These are phyloP conservation scores for Lordiphosa mommai DNA, from an alignment of 1,140 invertebrate genomes.

Conservation along the genomic window DNA sequence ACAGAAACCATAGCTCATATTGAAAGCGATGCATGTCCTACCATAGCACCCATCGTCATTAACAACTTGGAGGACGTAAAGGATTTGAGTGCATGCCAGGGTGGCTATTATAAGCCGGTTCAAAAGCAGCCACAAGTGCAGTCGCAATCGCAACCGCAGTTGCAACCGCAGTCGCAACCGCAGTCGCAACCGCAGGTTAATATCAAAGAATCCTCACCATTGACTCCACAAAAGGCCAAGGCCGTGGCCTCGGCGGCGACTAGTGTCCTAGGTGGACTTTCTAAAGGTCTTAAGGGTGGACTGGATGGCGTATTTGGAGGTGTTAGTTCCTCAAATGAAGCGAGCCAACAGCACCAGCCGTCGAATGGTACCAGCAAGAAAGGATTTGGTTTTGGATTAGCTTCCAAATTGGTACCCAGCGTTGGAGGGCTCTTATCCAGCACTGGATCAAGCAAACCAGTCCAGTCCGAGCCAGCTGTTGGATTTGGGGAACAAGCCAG, in stretches of 20 bases:
- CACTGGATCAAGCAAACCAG: constrained; percentile 19
- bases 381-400: constrained; percentile 57
- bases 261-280: constrained; percentile 60
- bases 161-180: neutral
- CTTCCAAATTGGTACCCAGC: constrained; percentile 70
- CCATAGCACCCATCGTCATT: neutral
- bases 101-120: constrained; percentile 39
- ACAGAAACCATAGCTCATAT: constrained; percentile 38
- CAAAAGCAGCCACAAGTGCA: constrained; percentile 3
- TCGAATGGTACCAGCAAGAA: constrained; percentile 33
- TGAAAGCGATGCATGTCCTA: constrained; percentile 9
- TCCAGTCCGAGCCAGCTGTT: neutral
- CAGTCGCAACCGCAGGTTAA: neutral
- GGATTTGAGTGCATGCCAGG: neutral
- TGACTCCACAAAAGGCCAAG: constrained; percentile 21
- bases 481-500: neutral
- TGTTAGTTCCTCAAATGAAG: constrained; percentile 33
- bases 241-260: constrained; percentile 33
- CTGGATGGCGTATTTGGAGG: constrained; percentile 63
- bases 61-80: neutral
- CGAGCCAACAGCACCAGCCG: constrained; percentile 2
- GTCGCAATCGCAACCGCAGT: neutral
- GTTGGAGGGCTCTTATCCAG: constrained; percentile 49
- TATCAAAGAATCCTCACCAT: neutral
- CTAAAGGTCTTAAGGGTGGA: constrained; percentile 68